These are phyloP conservation scores for Onchidella celtica DNA, from an alignment of 2,888 invertebrate species.

Conservation along the genomic window DNA sequence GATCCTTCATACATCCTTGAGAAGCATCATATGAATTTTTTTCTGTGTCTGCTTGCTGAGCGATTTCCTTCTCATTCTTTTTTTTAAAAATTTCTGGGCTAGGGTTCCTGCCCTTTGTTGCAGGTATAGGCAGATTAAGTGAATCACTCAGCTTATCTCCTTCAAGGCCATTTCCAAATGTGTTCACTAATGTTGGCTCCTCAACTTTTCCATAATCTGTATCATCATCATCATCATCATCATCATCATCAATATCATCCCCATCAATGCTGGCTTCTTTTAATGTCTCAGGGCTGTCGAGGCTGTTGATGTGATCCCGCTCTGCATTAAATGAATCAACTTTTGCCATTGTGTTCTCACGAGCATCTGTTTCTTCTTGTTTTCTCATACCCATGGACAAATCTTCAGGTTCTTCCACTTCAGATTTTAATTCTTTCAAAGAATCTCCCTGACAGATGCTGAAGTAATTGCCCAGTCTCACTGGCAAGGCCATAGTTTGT, in stretches of 20 bases:
- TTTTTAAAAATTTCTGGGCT: not conserved
- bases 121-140: conserved; percentile 68
- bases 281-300: not conserved
- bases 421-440: not conserved
- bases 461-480: not conserved
- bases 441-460: not conserved
- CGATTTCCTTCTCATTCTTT: not conserved
- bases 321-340: not conserved
- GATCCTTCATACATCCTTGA: no score
- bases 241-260: conserved; percentile 44
- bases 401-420: conserved; percentile 24
- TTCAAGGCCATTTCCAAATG: conserved; percentile 48
- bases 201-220: conserved; percentile 46
- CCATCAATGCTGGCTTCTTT: conserved; percentile 26
- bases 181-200: conserved; percentile 48
- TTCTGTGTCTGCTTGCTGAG: not conserved
- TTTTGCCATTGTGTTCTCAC: not conserved
- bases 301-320: not conserved
- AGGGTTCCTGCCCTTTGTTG: not conserved
- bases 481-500: conserved; percentile 38
- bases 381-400: not conserved
- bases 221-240: conserved; percentile 47
- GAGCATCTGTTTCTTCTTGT: not conserved
- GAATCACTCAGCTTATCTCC: conserved; percentile 68
- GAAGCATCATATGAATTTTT: no score